Evolutionary conservation across 37 sponge, comb jelly and placozoan genomes (phyloP).

Genomic region (Petrosia ficiformis): DNA sequence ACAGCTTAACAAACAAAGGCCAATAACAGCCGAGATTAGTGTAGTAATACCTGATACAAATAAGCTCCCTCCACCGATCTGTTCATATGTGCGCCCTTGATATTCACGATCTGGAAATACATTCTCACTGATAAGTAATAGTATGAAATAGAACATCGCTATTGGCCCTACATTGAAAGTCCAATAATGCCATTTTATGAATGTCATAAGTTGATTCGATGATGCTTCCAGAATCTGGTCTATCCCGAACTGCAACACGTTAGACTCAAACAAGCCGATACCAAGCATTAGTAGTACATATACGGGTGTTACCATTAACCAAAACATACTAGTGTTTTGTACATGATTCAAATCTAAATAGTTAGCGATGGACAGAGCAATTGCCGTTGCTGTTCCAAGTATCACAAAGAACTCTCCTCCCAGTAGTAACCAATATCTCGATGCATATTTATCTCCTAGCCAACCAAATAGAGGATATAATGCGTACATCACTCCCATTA

Average conservation of each 20-base stretch:
- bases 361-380: background rate
- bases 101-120: background rate
- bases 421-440: background rate
- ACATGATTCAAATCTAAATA: background rate
- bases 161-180: background rate
- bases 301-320: background rate
- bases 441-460: background rate
- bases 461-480: background rate
- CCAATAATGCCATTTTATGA: background rate
- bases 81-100: background rate
- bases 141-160: background rate
- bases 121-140: background rate
- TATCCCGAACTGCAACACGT: background rate
- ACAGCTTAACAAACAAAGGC: too few relatives aligned
- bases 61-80: background rate
- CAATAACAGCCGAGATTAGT: too few relatives aligned
- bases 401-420: background rate
- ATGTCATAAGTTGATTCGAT: background rate
- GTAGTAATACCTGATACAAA: too few relatives aligned
- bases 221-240: background rate
- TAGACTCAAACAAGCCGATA: background rate
- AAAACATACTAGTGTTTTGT: background rate
- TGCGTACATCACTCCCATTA: background rate
- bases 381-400: background rate
- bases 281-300: background rate